phyloP scores from a whole-genome alignment of 2,797 vertebrate species.

The Acanthis flammea region DNA sequence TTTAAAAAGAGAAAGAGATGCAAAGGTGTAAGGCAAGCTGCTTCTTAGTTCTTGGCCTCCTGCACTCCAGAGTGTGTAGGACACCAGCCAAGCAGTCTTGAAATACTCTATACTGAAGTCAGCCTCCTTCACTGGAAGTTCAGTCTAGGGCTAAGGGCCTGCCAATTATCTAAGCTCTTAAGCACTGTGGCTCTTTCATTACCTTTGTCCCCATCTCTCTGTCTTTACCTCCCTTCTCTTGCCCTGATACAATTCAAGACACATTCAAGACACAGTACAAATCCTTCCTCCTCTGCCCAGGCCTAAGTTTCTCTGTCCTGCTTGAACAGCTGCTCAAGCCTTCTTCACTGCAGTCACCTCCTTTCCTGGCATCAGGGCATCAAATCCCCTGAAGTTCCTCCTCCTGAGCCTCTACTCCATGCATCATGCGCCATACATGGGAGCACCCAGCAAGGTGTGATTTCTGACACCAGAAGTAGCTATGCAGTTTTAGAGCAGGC shows the following conservation, averaged over 20 bases:
- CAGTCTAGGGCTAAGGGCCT: neutral
- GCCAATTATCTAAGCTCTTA: neutral
- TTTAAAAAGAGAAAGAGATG: neutral
- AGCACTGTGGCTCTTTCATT: neutral
- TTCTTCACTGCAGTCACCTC: neutral
- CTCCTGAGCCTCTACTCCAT: neutral
- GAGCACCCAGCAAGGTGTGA: neutral
- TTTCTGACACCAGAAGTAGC: neutral
- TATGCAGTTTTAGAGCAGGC: neutral
- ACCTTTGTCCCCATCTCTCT: neutral
- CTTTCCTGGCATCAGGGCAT: neutral
- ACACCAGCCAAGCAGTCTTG: neutral
- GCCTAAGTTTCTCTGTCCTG: neutral
- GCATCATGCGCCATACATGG: fast-evolving
- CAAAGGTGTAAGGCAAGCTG: neutral
- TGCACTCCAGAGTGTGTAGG: neutral
- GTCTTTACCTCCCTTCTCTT: neutral
- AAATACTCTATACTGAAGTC: neutral
- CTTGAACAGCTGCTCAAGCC: neutral
- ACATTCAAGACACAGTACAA: neutral
- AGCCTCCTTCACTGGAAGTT: neutral
- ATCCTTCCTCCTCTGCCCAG: neutral
- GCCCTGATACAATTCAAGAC: neutral
- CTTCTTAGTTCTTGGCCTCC: neutral
- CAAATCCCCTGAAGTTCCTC: neutral